Conservation (phyloP, 2,797 vertebrate genomes). For the Rhyacichthys aspro region DNA sequence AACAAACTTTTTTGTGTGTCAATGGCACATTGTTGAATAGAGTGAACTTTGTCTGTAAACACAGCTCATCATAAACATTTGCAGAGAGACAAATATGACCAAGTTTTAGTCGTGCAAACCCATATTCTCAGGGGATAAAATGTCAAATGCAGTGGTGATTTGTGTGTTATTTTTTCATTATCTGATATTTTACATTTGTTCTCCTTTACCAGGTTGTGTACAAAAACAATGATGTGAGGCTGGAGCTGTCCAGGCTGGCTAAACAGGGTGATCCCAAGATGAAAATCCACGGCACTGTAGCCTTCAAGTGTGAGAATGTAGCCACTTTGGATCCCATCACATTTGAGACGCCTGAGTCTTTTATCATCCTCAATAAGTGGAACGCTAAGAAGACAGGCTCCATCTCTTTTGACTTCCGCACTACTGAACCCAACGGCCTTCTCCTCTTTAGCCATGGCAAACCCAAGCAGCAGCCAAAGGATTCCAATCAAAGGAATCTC, state of each 20-base stretch:
- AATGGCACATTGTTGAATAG: not conserved
- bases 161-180: not conserved
- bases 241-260: conserved; percentile 94
- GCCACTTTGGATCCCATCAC: conserved; percentile 97
- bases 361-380: conserved; percentile 95
- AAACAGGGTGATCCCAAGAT: conserved; percentile 94
- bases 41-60: not conserved
- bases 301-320: conserved; percentile 98
- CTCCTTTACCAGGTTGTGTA: conserved; percentile 90
- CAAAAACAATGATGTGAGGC: conserved; percentile 96
- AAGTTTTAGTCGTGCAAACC: not conserved
- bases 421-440: conserved; percentile 96
- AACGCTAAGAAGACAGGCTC: conserved; percentile 98
- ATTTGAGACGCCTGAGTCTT: conserved; percentile 97
- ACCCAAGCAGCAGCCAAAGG: conserved; percentile 91
- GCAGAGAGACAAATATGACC: conserved; percentile 19
- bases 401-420: conserved; percentile 98
- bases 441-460: conserved; percentile 98
- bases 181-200: conserved; percentile 26
- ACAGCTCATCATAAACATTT: conserved; percentile 1
- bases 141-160: conserved; percentile 16
- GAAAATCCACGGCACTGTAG: conserved; percentile 95
- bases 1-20: not conserved
- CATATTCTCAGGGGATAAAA: conserved; percentile 8
- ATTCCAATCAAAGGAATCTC: conserved; percentile 84